Evolutionary conservation across 2,797 vertebrate species (phyloP).

Genomic region (Diglossa cyanea): DNA sequence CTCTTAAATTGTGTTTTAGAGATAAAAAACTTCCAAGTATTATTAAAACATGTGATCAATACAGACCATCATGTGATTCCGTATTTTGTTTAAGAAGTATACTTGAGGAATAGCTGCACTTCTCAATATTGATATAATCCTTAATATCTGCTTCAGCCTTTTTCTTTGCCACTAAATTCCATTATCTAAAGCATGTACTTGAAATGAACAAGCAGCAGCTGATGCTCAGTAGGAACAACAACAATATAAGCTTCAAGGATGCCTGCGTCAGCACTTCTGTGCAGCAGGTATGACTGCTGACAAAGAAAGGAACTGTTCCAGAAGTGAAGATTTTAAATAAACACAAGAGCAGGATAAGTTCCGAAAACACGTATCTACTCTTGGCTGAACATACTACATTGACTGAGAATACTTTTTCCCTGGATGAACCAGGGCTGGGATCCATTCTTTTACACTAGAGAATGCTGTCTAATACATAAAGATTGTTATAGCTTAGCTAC

Average conservation of each 20-base stretch:
- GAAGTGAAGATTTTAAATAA: background rate
- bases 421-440: background rate
- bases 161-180: background rate
- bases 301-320: background rate
- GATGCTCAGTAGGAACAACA: background rate
- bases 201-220: background rate
- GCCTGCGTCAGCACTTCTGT: background rate
- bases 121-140: background rate
- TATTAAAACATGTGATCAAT: background rate
- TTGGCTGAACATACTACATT: background rate
- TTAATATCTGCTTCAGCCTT: background rate
- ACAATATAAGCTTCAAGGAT: background rate
- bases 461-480: background rate
- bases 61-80: background rate
- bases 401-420: background rate
- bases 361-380: accelerated
- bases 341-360: background rate
- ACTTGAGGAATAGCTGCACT: background rate
- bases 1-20: background rate
- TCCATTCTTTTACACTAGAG: background rate
- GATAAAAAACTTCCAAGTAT: background rate
- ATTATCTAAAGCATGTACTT: background rate
- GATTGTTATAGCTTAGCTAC: background rate
- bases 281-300: background rate
- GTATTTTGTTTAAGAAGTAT: background rate